Conservation (phyloP, 1,140 invertebrate species). For the Caenorhabditis remanei region DNA sequence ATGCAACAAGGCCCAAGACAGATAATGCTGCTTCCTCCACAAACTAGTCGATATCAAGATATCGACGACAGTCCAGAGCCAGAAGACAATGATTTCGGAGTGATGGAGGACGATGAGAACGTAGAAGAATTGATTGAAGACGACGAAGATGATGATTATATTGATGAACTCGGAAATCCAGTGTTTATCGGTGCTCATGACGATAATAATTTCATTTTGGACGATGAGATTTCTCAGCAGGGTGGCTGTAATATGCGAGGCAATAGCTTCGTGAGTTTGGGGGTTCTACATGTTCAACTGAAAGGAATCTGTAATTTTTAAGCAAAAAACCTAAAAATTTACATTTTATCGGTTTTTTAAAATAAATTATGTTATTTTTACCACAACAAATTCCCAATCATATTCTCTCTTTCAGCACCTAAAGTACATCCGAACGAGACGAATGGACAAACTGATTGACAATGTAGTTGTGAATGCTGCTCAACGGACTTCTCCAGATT, state of each 20-base stretch:
- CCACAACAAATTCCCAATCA: background rate
- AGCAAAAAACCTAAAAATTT: no score
- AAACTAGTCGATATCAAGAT: background rate
- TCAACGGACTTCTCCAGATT: background rate
- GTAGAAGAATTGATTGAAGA: slow-evolving; percentile 20
- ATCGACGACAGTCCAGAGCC: background rate
- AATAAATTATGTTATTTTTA: no score
- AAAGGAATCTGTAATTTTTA: no score
- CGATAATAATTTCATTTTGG: slow-evolving; percentile 5
- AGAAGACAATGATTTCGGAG: background rate
- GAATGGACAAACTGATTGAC: slow-evolving; percentile 45
- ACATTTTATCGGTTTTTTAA: no score
- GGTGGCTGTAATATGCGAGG: background rate
- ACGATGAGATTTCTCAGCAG: background rate
- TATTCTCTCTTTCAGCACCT: slow-evolving; percentile 7
- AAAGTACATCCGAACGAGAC: slow-evolving; percentile 28
- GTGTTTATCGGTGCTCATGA: slow-evolving; percentile 22
- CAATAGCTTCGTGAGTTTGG: slow-evolving; percentile 7
- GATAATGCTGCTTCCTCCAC: background rate
- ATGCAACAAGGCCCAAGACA: slow-evolving; percentile 5
- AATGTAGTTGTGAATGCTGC: slow-evolving; percentile 21
- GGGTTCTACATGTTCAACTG: no score
- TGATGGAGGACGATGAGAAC: slow-evolving; percentile 11
- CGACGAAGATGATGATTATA: slow-evolving; percentile 9
- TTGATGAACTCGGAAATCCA: slow-evolving; percentile 35